phyloP scores from a whole-genome alignment of 2,797 vertebrate genomes.

The Halcyon badia region DNA sequence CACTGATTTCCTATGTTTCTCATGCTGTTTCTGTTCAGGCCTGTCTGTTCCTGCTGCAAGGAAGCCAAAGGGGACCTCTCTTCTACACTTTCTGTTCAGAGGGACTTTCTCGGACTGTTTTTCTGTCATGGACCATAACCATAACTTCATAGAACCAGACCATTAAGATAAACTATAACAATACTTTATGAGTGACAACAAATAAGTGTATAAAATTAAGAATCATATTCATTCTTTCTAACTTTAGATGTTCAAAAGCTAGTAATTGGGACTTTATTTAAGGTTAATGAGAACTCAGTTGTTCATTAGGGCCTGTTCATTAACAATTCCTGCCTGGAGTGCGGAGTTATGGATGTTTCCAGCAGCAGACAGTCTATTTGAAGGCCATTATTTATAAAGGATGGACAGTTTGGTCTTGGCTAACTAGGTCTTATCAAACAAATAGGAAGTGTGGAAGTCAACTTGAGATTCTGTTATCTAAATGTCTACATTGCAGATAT shows the following conservation, averaged over 20 bases:
- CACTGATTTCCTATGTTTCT: neutral
- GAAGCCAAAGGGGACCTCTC: neutral
- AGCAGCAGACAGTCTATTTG: neutral
- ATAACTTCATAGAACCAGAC: neutral
- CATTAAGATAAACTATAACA: neutral
- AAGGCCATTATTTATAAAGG: neutral
- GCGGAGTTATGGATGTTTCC: neutral
- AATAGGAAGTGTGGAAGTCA: neutral
- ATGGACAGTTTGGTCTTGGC: neutral
- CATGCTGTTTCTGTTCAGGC: neutral
- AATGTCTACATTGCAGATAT: neutral
- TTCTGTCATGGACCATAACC: neutral
- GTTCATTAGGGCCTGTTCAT: neutral
- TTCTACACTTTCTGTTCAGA: neutral
- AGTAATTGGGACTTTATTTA: accelerated
- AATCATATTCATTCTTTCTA: neutral
- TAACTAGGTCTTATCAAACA: neutral
- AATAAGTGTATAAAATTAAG: neutral
- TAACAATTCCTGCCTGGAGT: neutral
- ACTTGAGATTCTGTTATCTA: neutral
- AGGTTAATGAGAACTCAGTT: neutral
- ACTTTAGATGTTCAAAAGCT: neutral
- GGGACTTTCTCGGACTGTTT: neutral
- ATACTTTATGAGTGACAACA: neutral
- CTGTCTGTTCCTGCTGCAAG: neutral